These are phyloP conservation scores for Dryas iulia DNA, from an alignment of 1,140 invertebrate species.

Conservation along the genomic window DNA sequence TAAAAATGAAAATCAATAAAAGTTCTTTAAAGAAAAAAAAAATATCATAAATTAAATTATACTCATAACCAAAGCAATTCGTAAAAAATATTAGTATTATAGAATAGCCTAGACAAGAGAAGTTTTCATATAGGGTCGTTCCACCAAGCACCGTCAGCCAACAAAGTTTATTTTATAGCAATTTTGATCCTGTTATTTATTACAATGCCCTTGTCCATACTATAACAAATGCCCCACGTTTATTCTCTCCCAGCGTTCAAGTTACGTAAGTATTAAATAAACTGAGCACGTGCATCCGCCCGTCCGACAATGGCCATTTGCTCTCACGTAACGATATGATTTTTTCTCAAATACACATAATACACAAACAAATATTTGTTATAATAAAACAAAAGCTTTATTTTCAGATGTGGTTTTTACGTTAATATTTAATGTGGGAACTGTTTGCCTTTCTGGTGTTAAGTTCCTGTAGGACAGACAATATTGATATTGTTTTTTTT, in stretches of 20 bases:
- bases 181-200: constrained; percentile 7
- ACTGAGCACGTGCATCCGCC: constrained; percentile 25
- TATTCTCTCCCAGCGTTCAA: constrained; percentile 2
- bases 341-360: constrained; percentile 14
- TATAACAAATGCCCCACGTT: constrained; percentile 9
- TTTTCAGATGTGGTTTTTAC: neutral
- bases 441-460: too few species aligned
- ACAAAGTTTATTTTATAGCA: neutral
- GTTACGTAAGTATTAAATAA: constrained; percentile 20
- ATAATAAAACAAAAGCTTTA: neutral
- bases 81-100: too few species aligned
- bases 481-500: too few species aligned
- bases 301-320: constrained; percentile 31
- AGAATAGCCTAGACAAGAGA: too few species aligned
- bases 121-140: neutral
- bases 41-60: too few species aligned
- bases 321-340: constrained; percentile 19
- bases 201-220: constrained; percentile 1
- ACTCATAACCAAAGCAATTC: too few species aligned
- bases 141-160: neutral
- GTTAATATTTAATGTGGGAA: neutral
- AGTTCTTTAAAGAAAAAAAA: too few species aligned
- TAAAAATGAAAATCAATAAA: too few species aligned
- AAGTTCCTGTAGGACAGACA: too few species aligned
- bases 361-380: neutral